Percentiles rank a stretch among this genome's conserved stretches.
These are phyloP conservation scores for Eupithecia tripunctaria DNA, from an alignment of 2,888 invertebrate genomes.

Conservation along the genomic window DNA sequence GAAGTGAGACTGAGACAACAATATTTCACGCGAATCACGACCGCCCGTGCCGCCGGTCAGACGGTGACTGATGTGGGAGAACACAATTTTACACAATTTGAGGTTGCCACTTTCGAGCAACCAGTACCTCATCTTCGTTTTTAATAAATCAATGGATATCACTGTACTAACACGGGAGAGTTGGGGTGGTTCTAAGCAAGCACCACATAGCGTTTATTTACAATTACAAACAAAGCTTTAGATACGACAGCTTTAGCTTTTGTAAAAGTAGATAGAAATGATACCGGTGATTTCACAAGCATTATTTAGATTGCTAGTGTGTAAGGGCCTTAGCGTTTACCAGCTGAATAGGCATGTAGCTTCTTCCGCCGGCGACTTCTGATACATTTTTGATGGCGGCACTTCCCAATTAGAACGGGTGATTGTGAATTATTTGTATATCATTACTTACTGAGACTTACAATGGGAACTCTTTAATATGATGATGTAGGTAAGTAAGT, in stretches of 20 bases:
- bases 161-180: no score
- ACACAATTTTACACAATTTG: no score
- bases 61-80: no score
- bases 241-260: neutral
- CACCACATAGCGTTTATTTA: no score
- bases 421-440: constrained; percentile 66
- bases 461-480: neutral
- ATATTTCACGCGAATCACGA: no score
- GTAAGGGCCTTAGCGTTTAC: constrained; percentile 10
- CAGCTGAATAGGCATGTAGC: constrained; percentile 52
- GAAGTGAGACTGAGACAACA: no score
- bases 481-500: neutral
- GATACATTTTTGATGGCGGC: constrained; percentile 53
- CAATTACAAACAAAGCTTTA: no score
- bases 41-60: no score
- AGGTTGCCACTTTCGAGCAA: no score
- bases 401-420: constrained; percentile 69
- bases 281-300: neutral
- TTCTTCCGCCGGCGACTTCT: constrained; percentile 72
- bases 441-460: constrained; percentile 53
- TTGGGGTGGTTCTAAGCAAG: no score
- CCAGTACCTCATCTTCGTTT: no score
- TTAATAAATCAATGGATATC: no score
- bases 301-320: neutral
- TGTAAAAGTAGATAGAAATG: neutral